Evolutionary conservation across 2,797 vertebrate species (phyloP).

Genomic region (Myripristis jacobus): DNA sequence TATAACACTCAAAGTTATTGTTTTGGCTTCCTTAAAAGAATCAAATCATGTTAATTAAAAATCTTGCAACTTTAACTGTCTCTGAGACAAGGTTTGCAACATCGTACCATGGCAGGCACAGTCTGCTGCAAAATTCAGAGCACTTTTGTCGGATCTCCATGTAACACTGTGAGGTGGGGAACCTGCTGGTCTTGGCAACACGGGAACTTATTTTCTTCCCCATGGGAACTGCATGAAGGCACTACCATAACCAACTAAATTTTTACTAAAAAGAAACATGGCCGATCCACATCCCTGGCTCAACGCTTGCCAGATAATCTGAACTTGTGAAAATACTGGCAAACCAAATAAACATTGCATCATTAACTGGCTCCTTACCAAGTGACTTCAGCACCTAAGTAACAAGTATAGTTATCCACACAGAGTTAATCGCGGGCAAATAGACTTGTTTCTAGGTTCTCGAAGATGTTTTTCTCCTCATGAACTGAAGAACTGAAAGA

Average conservation of each 20-base stretch:
- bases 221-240: slow-evolving; percentile 3
- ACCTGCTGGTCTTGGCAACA: neutral
- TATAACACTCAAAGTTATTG: too few species aligned
- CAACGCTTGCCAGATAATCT: neutral
- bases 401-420: too few species aligned
- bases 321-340: neutral
- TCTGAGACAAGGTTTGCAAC: neutral
- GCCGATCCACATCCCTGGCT: neutral
- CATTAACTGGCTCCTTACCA: neutral
- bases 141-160: neutral
- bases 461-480: too few species aligned
- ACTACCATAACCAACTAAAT: neutral
- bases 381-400: neutral
- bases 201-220: neutral
- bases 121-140: neutral
- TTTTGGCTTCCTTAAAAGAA: neutral
- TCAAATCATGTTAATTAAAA: neutral
- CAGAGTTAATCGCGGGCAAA: too few species aligned
- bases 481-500: too few species aligned
- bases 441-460: too few species aligned
- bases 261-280: neutral
- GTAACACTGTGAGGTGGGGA: neutral
- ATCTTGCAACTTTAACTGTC: neutral
- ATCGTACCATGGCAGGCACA: neutral
- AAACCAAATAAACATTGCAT: neutral